Conservation (phyloP, 2,113 vertebrate genomes). For the Sitta europaea region DNA sequence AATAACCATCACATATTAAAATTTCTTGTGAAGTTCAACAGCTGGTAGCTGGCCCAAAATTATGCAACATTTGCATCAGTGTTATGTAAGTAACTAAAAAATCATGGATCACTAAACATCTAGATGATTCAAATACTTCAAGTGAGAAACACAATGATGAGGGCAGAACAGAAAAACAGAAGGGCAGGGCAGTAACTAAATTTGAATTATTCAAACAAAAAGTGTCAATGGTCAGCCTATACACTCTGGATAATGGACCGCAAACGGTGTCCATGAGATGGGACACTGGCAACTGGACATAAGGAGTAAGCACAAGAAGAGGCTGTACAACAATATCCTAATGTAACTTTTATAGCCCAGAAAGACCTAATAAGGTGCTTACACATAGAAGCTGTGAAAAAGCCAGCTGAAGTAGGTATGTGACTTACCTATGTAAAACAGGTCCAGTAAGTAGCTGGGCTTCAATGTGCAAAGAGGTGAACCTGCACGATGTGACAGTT, state of each 20-base stretch:
- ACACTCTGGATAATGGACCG: accelerated
- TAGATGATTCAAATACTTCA: background rate
- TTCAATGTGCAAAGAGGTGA: background rate
- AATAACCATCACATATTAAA: background rate
- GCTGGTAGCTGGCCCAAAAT: background rate
- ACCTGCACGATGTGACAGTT: background rate
- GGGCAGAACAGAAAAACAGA: background rate
- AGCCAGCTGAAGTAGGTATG: background rate
- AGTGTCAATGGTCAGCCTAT: background rate
- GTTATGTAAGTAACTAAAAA: background rate
- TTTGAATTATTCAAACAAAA: background rate
- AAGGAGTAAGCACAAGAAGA: background rate
- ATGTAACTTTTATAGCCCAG: background rate
- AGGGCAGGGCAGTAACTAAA: background rate
- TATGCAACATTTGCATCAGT: background rate
- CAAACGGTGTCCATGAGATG: background rate
- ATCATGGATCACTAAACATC: background rate
- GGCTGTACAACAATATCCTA: background rate
- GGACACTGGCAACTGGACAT: background rate
- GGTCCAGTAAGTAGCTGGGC: background rate
- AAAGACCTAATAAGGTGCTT: background rate
- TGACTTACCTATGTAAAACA: background rate
- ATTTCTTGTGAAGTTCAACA: background rate
- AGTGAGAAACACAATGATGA: background rate
- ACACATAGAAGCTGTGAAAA: accelerated